Evolutionary conservation across 2,113 vertebrate species (phyloP), one percentile per base, ranked within the genome.

Genomic region (Stigmatopora argus): DNA sequence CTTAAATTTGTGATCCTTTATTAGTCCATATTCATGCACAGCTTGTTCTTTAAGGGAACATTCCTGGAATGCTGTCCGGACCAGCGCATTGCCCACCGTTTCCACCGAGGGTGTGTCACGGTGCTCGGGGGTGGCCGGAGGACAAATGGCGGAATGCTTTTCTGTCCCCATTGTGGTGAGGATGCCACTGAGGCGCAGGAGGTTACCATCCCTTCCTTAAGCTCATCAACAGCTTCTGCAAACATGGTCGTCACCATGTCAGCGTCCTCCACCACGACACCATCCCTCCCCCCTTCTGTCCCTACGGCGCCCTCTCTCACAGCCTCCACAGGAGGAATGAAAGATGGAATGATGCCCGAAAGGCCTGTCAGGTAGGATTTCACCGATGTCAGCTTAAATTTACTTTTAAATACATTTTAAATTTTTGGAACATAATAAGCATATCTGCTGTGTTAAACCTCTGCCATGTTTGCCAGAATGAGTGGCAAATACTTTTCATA

Each of bases 101-200:
- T 96, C 85, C 95, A 96, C 75, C 92, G 92, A 14, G 90, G 92
- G 59, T 96, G 95, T 9, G 94, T 96, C 71, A 94, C 94, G 0
- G 93, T 94, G 62, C 82, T 96, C 69, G 93, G 93, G 0, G 77
- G 89, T 0, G 89, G 89, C 15, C 88, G 89, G 51, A 84, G 90
- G 19, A 66, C 67, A 2, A 81, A 82, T 6, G 88, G 84, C 2
- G 95, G 94, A 2, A 89, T 95, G 88, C 90, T 96, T 35, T 96
- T 96, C 87, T 96, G 95, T 72, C 95, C 94, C 3, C 95, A 96
- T 78, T 96, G 95, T 5, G 95, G 95, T 0, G 95, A 96, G 66
- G 94, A 96, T 0, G 95, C 95, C 0, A 93, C 94, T 0, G 94
- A 96, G 75, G 95, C 94, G 2, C 94, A 95, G 65, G 94, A 95